Evolutionary conservation across 37 sponge, comb jelly and placozoan species (phyloP).

Genomic region (Cliona cf. orientalis): DNA sequence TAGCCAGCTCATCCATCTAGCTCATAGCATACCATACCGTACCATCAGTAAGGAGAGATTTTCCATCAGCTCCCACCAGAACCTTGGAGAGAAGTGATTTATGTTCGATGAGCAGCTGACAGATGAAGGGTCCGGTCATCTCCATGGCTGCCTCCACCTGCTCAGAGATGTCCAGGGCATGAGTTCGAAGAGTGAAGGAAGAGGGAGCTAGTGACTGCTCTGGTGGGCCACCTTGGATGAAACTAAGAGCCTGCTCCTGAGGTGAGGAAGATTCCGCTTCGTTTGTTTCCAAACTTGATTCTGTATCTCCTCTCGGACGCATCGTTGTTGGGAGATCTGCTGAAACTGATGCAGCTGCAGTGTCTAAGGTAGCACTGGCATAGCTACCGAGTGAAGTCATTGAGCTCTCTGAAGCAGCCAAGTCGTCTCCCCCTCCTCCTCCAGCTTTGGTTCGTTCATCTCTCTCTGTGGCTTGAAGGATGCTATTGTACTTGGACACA

Average conservation of each 20-base stretch:
- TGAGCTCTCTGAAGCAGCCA: neutral
- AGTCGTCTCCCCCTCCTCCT: too few relatives aligned
- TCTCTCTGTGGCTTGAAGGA: slow-evolving; percentile 31
- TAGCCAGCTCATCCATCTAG: too few relatives aligned
- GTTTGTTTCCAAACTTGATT: neutral
- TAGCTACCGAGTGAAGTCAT: neutral
- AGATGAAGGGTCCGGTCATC: slow-evolving; percentile 50
- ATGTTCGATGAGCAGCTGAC: slow-evolving; percentile 45
- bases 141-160: slow-evolving; percentile 55
- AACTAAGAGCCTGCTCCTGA: neutral
- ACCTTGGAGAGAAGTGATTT: slow-evolving; percentile 37
- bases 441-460: neutral
- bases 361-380: neutral
- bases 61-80: slow-evolving; percentile 52
- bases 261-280: too few relatives aligned
- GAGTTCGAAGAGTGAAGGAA: neutral
- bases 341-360: neutral
- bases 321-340: too few relatives aligned
- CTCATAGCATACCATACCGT: neutral
- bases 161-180: slow-evolving; percentile 62
- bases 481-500: slow-evolving; percentile 55
- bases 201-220: slow-evolving; percentile 17
- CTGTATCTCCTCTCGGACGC: neutral
- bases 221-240: slow-evolving; percentile 3
- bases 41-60: slow-evolving; percentile 66